Evolutionary conservation across 37 sponge, comb jelly and placozoan genomes (phyloP).

Genomic region (Chondrosia reniformis): DNA sequence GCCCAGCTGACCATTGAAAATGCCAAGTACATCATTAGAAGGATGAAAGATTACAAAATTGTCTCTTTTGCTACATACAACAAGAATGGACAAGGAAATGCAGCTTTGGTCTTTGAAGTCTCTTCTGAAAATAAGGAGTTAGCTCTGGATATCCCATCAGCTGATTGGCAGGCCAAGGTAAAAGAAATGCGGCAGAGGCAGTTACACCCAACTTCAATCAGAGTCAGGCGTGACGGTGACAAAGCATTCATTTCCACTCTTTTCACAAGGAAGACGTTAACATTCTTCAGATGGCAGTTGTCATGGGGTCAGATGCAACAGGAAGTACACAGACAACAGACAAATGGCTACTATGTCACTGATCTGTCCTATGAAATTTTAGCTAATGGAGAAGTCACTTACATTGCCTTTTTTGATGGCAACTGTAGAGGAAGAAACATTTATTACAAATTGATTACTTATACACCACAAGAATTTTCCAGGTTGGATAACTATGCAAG

Average conservation of each 20-base stretch:
- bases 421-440: background rate
- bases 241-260: background rate
- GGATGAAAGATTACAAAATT: background rate
- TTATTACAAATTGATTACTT: background rate
- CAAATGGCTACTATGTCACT: background rate
- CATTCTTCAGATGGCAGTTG: background rate
- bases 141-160: background rate
- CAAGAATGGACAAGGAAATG: background rate
- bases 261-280: background rate
- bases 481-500: background rate
- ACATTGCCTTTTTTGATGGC: background rate
- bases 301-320: background rate
- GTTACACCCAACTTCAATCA: background rate
- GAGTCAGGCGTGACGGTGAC: background rate
- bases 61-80: background rate
- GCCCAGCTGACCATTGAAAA: background rate
- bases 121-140: background rate
- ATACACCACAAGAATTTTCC: background rate
- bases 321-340: background rate
- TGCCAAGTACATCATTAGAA: background rate
- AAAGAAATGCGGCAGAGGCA: background rate
- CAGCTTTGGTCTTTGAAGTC: background rate
- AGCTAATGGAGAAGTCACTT: background rate
- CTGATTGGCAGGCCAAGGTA: background rate
- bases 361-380: background rate